A percentile compares a stretch with the other conserved stretches of the same genome.
phyloP scores from a whole-genome alignment of 2,797 vertebrate species.

The Notolabrus celidotus region DNA sequence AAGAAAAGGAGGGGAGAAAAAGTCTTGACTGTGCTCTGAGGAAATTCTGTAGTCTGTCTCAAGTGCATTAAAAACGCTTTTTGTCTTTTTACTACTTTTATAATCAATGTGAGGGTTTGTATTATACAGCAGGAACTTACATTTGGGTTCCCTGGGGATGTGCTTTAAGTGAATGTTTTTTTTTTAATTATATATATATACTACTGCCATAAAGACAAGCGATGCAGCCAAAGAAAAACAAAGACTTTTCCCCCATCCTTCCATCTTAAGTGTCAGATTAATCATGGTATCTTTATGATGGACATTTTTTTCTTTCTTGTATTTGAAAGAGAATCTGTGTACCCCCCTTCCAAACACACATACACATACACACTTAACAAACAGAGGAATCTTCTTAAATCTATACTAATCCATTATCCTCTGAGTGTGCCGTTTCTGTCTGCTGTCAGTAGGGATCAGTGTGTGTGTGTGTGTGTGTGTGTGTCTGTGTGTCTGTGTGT shows the following conservation, averaged over 20 bases:
- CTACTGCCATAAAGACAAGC: neutral
- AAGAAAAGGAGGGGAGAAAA: neutral
- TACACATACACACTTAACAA: constrained; percentile 66
- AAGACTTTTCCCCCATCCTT: neutral
- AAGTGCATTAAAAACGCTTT: constrained; percentile 17
- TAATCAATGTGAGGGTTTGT: neutral
- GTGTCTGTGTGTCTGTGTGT: constrained; percentile 28
- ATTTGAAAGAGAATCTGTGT: constrained; percentile 58
- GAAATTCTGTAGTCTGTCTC: neutral
- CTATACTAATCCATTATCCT: constrained; percentile 89
- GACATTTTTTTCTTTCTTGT: constrained; percentile 38
- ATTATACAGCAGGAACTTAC: constrained; percentile 1
- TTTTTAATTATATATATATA: neutral
- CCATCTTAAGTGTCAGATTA: constrained; percentile 64
- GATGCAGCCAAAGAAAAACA: constrained; percentile 8
- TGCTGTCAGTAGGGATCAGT: constrained; percentile 38
- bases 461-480: constrained; percentile 30
- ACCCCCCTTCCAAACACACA: constrained; percentile 51
- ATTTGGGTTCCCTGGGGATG: constrained; percentile 1
- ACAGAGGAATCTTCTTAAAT: constrained; percentile 84
- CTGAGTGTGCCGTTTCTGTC: constrained; percentile 79
- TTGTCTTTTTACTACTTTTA: neutral
- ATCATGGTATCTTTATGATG: constrained; percentile 38
- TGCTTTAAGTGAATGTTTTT: neutral
- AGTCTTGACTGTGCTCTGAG: constrained; percentile 11